phyloP scores from a whole-genome alignment of 2,888 invertebrate genomes.

The Copidosoma aretas region DNA sequence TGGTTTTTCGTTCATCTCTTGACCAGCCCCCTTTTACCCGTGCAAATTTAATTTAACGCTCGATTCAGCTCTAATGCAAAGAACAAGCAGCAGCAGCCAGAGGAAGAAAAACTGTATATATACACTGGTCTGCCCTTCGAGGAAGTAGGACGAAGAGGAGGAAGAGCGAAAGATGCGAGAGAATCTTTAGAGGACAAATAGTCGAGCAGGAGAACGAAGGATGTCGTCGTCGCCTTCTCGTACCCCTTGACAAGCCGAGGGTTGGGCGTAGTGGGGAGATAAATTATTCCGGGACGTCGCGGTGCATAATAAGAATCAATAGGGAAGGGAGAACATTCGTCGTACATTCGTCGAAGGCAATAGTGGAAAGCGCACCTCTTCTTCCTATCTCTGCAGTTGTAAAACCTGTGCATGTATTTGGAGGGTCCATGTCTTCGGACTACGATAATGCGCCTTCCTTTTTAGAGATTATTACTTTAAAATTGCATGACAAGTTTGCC shows the following conservation, averaged over 20 bases:
- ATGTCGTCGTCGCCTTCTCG: no score
- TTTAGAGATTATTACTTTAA: no score
- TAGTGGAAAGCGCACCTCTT: slow-evolving; percentile 47
- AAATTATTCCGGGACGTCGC: slow-evolving; percentile 54
- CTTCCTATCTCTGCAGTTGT: no score
- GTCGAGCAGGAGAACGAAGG: not conserved
- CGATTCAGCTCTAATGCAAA: slow-evolving; percentile 25
- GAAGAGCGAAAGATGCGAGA: slow-evolving; percentile 5
- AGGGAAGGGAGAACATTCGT: slow-evolving; percentile 41
- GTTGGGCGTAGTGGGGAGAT: slow-evolving; percentile 37
- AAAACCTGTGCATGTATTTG: not conserved
- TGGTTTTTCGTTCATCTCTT: not conserved
- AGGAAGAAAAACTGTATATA: slow-evolving; percentile 18
- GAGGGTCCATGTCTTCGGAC: no score
- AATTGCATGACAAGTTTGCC: no score
- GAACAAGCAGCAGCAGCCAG: slow-evolving; percentile 25
- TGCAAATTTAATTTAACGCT: slow-evolving; percentile 37
- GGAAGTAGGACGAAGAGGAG: slow-evolving; percentile 1
- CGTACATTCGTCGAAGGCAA: slow-evolving; percentile 43
- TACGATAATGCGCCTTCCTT: no score
- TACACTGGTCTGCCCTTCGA: not conserved
- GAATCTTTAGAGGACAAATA: slow-evolving; percentile 9
- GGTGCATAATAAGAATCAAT: slow-evolving; percentile 58
- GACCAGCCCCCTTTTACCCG: not conserved
- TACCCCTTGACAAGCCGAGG: not conserved